Base-by-base conservation (phyloP, 1,140 invertebrate genomes). In the Gryllus bimaculatus region DNA sequence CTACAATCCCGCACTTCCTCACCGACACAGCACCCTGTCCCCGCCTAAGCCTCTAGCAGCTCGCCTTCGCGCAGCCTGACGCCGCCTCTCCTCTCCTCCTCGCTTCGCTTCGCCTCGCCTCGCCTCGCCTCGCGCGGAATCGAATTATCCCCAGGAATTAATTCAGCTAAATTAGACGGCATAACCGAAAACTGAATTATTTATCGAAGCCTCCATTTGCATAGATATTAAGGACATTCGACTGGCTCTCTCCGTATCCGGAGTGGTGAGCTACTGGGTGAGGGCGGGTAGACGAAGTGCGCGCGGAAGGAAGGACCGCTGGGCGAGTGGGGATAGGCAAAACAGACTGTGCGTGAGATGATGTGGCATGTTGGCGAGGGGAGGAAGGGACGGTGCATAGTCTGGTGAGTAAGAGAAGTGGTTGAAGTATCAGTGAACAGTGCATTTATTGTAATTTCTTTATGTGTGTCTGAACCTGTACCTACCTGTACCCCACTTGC, bases 151-250 rank as follows among this genome's bases (percentile, higher is more conserved):
- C 8, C 75, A 47, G 79, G 81, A 81, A 81, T 81, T 82, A 82
- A 82, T 82, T 82, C 81, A 78, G 80, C 79, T 81, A 82, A 82
- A 82, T 82, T 82, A 82, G 79, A 81, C 80, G 79, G 81, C 80
- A 81, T 80, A 79, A 82, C 81, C 81, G 81, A 81, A 82, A 82
- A 82, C 82, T 82, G 82, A 82, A 82, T 82, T 82, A 82, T 82
- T 82, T 82, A 82, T 82, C 81, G 82, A 81, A 82, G 81, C 80
- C 79, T 82, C 81, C 80, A 82, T 82, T 82, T 82, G 82, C 82
- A 82, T 82, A 82, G 81, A 82, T 82, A 82, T 82, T 82, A 82
- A 79, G 79, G 78, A 26, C 48, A 80, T 74, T 80, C 48, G 73
- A 78, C 21, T n/a, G 39, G 74, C 49, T 20, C 47, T 26, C 75